These are phyloP conservation scores for Eulithis testata DNA, from an alignment of 2,888 invertebrate species.

Conservation along the genomic window DNA sequence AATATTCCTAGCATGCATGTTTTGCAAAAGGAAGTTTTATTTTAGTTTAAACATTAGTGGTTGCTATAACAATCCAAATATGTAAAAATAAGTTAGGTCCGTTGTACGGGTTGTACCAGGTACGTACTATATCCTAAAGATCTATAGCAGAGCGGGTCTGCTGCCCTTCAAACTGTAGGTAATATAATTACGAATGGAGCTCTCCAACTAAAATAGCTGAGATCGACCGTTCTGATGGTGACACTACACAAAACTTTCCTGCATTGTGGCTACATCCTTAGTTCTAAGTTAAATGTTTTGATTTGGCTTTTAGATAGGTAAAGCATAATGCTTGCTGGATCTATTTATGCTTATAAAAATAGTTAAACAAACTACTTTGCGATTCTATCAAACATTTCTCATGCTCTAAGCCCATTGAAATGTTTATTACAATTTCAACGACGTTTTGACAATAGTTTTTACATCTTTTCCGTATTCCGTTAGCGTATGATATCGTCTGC, in stretches of 20 bases:
- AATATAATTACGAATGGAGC: no score
- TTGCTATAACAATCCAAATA: no score
- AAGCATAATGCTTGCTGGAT: no score
- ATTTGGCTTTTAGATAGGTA: no score
- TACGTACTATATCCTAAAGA: conserved; percentile 35
- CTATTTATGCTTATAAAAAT: no score
- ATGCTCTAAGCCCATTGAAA: conserved; percentile 31
- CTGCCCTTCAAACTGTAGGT: conserved; percentile 59
- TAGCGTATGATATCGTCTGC: conserved; percentile 33
- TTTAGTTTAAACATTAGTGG: neutral
- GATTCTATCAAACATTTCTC: conserved; percentile 24
- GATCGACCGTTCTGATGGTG: no score
- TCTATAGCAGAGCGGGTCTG: conserved; percentile 62
- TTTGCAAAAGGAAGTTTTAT: no score
- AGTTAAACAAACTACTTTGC: neutral
- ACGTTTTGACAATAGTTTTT: conserved; percentile 41
- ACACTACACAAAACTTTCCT: no score
- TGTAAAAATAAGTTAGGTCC: neutral
- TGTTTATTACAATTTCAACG: conserved; percentile 38
- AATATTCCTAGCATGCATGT: no score
- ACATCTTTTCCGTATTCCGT: conserved; percentile 30
- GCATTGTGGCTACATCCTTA: no score
- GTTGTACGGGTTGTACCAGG: conserved; percentile 37
- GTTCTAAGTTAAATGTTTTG: no score
- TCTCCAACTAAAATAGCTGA: no score